phyloP scores from a whole-genome alignment of 2,113 vertebrate genomes.

The Nerophis lumbriciformis region DNA sequence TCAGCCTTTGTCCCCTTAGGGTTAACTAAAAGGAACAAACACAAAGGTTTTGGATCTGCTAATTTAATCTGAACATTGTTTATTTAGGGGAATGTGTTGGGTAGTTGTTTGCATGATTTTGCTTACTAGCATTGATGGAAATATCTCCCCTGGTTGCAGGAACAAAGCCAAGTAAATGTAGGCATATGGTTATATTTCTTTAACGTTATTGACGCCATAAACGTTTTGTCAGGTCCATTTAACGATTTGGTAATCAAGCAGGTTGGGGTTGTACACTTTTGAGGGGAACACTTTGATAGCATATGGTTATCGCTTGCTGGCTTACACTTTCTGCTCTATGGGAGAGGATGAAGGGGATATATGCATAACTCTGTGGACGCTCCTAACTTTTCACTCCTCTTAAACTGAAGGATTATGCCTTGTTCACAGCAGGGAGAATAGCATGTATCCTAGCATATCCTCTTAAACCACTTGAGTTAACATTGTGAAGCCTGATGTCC shows the following conservation, averaged over 20 bases:
- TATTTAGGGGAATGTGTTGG: neutral
- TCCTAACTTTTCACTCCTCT: conserved; percentile 63
- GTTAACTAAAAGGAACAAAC: neutral
- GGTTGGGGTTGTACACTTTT: conserved; percentile 48
- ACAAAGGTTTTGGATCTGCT: conserved; percentile 5
- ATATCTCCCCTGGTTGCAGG: neutral
- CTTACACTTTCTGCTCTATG: conserved; percentile 52
- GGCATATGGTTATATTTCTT: conserved; percentile 5
- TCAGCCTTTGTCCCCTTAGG: too few relatives aligned
- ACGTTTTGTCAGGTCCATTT: conserved; percentile 52
- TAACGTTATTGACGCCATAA: conserved; percentile 11
- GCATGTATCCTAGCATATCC: conserved; percentile 48
- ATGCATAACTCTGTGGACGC: conserved; percentile 60
- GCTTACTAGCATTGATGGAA: neutral
- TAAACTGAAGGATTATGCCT: conserved; percentile 65
- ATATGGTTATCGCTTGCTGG: conserved; percentile 60
- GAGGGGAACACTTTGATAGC: conserved; percentile 60
- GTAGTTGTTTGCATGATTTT: neutral
- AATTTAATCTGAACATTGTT: neutral
- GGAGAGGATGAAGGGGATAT: conserved; percentile 54
- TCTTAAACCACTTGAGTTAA: conserved; percentile 47
- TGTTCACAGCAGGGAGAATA: conserved; percentile 56
- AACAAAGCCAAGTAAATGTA: conserved; percentile 9
- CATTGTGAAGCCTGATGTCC: conserved; percentile 34
- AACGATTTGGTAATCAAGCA: conserved; percentile 47